Base-by-base conservation (phyloP, 53 echinoderm and acorn worm species). In the Henricia sp. region DNA sequence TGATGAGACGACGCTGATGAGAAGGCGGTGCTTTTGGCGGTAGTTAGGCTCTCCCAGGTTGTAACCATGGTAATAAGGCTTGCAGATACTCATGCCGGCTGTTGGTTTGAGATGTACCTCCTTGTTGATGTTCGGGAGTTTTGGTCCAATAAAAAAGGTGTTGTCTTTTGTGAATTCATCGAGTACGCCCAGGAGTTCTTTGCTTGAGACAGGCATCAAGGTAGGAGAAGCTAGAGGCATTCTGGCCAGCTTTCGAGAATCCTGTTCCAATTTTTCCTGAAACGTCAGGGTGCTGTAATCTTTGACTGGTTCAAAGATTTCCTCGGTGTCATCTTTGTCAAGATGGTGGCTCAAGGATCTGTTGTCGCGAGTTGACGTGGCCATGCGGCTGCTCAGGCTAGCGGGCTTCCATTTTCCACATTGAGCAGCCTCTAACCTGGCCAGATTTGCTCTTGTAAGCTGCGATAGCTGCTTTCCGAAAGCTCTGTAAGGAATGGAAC, bases 1-100 rank as follows among this genome's bases (percentile, higher is more conserved):
- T 1, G 99, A 84, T 11, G 89, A 37, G 32, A 95, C 52, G 10
- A 92, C 95, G 11, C 91, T 86, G 48, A 93, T 72, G 25, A 93
- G 19, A 2, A 86, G 37, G 50, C 60, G 71, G 44, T 93, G 87
- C 36, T 75, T 86, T 12, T 70, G 23, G 6, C 87, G 83, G 64
- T 83, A 93, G 52, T 90, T 87, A 13, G 84, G 58, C 48, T 93
- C 93, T 14, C 93, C 93, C 3, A 93, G 76, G 33, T 80, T 75
- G 71, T 90, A 93, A 23, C 90, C 84, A 11, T 50, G 30, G 28
- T 87, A 90, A 11, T 19, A 75, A 19, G 90, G 93, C 50, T 90
- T 87, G 70, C 71, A 71, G 82, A 92, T 88, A 30, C 63, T 39
- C 40, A 77, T 34, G 26, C 83, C 42, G 3, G 42, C 32, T 39